phyloP scores from a whole-genome alignment of 92 coral and sea anemone genomes.

The Epizoanthus stellaris region DNA sequence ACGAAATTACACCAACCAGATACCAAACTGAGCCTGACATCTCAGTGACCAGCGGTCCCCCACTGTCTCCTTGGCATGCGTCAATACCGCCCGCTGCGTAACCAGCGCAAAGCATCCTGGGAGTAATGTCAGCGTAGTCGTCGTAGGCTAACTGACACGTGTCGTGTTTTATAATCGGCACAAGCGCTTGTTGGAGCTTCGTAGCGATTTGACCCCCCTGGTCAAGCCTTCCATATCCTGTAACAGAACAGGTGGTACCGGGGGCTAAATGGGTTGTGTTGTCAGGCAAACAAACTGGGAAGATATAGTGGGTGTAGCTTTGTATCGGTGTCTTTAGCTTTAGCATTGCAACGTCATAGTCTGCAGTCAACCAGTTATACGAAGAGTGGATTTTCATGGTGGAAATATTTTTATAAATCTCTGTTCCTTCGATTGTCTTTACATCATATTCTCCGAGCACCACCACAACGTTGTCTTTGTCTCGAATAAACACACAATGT shows the following conservation, averaged over 20 bases:
- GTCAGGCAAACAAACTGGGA: conserved; percentile 64
- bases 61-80: conserved; percentile 81
- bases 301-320: conserved; percentile 56
- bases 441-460: conserved; percentile 75
- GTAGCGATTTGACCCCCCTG: conserved; percentile 58
- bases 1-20: conserved; percentile 66
- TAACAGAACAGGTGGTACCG: conserved; percentile 63
- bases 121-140: conserved; percentile 35
- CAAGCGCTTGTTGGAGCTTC: conserved; percentile 60
- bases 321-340: conserved; percentile 51
- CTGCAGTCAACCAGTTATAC: conserved; percentile 61
- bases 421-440: conserved; percentile 56
- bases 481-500: conserved; percentile 63
- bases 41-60: conserved; percentile 67
- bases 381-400: conserved; percentile 45
- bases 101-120: conserved; percentile 72
- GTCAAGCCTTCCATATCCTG: conserved; percentile 65
- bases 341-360: conserved; percentile 67
- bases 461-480: conserved; percentile 46
- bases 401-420: conserved; percentile 51
- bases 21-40: conserved; percentile 57
- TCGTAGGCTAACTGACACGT: conserved; percentile 53
- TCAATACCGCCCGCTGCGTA: conserved; percentile 62
- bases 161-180: conserved; percentile 61
- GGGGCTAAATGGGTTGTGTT: conserved; percentile 43